Percentiles rank a stretch among this genome's conserved stretches.
These are phyloP conservation scores for Sepioteuthis lessoniana DNA, from an alignment of 2,888 invertebrate genomes.

Conservation along the genomic window DNA sequence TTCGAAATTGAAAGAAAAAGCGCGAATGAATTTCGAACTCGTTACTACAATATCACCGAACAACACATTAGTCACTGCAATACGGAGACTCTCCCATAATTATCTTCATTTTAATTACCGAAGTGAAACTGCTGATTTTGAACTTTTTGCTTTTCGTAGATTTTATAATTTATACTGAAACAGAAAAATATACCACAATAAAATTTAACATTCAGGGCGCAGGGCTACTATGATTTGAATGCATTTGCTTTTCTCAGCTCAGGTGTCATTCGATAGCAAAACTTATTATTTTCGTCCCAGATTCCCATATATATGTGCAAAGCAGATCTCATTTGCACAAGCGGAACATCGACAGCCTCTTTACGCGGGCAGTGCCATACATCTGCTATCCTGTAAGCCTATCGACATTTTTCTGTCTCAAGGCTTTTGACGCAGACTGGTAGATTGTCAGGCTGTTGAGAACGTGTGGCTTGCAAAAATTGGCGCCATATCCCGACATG, in stretches of 20 bases:
- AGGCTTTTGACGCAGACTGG: background rate
- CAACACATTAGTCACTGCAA: too few species aligned
- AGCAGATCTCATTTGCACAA: background rate
- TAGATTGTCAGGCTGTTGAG: background rate
- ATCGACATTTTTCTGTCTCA: background rate
- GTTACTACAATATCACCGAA: too few species aligned
- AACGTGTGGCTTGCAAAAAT: background rate
- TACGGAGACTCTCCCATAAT: too few species aligned
- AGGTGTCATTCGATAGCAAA: background rate
- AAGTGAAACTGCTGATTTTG: too few species aligned
- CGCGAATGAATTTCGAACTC: too few species aligned
- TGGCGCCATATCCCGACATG: background rate
- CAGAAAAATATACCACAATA: too few species aligned
- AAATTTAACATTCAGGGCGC: too few species aligned
- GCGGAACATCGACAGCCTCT: background rate
- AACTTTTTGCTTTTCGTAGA: too few species aligned
- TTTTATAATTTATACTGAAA: too few species aligned
- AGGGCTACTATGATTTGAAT: too few species aligned
- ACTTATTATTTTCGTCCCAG: background rate
- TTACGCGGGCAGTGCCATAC: background rate
- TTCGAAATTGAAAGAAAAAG: too few species aligned
- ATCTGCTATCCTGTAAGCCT: background rate
- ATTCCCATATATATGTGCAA: background rate
- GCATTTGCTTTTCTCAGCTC: background rate
- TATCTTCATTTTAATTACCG: too few species aligned